Base-by-base conservation (phyloP, 2,888 invertebrate species). In the Priocnemis perturbator region DNA sequence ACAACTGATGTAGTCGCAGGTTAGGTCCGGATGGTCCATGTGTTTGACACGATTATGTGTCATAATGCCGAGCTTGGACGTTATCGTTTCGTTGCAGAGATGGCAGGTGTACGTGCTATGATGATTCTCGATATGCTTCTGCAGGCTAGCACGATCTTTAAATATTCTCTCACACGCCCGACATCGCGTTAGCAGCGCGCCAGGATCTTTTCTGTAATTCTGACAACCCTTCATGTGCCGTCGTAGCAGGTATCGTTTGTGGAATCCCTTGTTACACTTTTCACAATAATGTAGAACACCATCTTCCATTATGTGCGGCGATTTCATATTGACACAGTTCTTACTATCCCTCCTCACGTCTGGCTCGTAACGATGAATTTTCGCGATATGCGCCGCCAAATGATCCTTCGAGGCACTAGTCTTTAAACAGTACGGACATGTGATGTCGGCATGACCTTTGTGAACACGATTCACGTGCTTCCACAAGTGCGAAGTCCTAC, bases 201-300 rank as follows among this genome's bases (percentile, higher is more conserved):
- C 87, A 0, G 89, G 89, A 79, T 91, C 91, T 74, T 91, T 91
- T 0, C 89, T 81, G 55, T 89, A 89, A 64, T 88, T 89, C 74
- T 91, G 91, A 79, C 92, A 92, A 70, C 92, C 92, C 75, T 91
- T 92, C 86, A 91, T 90, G 81, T 92, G 92, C 80, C 92, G 92
- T 67, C 91, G 90, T 21, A 92, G 81, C 19, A 92, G 82, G 62
- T 91, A 90, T 56, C 91, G 89, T 74, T 92, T 92, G 71, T 91
- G 90, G 81, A 92, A 92, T 5, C 90, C 89, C 81, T 92, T 92
- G 52, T 90, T 89, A 75, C 92, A 92, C 76, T 91, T 92, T 1
- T 90, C 90, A 65, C 92, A 92, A 63, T 91, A 90, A 79, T 90
- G 91, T 4, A 90, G 86, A 2, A 89, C 90, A 48, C 89, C 90